phyloP scores from a whole-genome alignment of 2,113 vertebrate genomes.

The Emberiza fucata region DNA sequence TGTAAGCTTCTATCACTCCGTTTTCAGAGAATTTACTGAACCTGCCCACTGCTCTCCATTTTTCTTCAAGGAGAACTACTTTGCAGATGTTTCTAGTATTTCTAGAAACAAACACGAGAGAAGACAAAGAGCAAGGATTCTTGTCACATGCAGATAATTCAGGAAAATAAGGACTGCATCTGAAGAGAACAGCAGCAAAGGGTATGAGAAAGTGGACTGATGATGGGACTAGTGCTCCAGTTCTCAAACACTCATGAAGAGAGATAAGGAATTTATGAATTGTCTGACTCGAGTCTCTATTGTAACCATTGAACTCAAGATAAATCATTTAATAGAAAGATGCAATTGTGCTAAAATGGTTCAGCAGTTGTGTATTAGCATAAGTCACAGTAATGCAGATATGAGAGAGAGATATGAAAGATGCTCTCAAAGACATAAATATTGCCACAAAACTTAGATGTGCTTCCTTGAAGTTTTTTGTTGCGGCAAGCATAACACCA shows the following conservation, averaged over 20 bases:
- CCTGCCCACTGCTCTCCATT: background rate
- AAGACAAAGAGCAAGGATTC: background rate
- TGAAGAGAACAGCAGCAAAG: background rate
- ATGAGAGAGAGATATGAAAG: background rate
- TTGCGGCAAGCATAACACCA: background rate
- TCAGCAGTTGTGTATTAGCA: background rate
- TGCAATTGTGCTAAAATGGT: background rate
- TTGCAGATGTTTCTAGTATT: background rate
- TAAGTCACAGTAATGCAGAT: background rate
- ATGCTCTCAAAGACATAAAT: background rate
- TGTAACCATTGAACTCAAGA: background rate
- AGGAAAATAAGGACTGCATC: background rate
- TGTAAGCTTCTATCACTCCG: accelerated
- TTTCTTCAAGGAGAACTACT: background rate
- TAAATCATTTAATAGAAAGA: background rate
- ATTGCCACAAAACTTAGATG: background rate
- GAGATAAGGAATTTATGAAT: background rate
- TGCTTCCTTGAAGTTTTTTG: background rate
- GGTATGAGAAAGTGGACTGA: background rate
- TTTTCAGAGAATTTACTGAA: background rate
- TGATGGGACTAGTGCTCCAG: background rate
- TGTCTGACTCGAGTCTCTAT: background rate
- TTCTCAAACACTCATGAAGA: background rate
- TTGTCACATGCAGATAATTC: background rate
- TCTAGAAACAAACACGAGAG: background rate